These are phyloP conservation scores for Sinocyclocheilus grahami DNA, from an alignment of 2,113 vertebrate species.

Conservation along the genomic window DNA sequence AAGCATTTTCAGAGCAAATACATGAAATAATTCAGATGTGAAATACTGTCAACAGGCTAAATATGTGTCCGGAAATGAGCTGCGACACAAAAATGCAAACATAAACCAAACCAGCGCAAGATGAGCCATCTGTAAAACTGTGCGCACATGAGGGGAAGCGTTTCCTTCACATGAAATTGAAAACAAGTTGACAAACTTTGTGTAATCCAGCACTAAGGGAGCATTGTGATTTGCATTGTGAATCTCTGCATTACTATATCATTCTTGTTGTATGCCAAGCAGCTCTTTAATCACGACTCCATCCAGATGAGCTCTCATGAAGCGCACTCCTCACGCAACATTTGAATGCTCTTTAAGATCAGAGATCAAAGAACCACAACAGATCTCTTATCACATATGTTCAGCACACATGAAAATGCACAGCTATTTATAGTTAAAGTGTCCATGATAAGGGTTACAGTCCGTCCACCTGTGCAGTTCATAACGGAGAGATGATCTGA, in stretches of 20 bases:
- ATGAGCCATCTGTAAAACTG: too few relatives aligned
- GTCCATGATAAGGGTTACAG: constrained; percentile 18
- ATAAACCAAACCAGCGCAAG: too few relatives aligned
- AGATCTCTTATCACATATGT: neutral
- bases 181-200: neutral
- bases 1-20: too few relatives aligned
- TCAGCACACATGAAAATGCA: constrained; percentile 15
- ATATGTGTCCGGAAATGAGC: too few relatives aligned
- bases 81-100: neutral
- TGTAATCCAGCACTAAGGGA: neutral
- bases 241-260: neutral
- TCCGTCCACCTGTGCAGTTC: neutral
- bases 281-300: constrained; percentile 8
- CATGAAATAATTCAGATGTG: too few relatives aligned
- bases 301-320: constrained; percentile 12
- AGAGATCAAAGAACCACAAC: neutral
- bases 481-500: constrained; percentile 62
- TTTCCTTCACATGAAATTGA: too few relatives aligned
- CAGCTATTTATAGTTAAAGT: constrained; percentile 31
- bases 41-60: too few relatives aligned
- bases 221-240: neutral
- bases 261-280: neutral
- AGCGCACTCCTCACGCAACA: neutral
- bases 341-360: constrained; percentile 6
- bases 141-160: too few relatives aligned